Percentiles rank a stretch among this genome's conserved stretches.
phyloP scores from a whole-genome alignment of 2,797 vertebrate genomes.

The Poecilia velifera region DNA sequence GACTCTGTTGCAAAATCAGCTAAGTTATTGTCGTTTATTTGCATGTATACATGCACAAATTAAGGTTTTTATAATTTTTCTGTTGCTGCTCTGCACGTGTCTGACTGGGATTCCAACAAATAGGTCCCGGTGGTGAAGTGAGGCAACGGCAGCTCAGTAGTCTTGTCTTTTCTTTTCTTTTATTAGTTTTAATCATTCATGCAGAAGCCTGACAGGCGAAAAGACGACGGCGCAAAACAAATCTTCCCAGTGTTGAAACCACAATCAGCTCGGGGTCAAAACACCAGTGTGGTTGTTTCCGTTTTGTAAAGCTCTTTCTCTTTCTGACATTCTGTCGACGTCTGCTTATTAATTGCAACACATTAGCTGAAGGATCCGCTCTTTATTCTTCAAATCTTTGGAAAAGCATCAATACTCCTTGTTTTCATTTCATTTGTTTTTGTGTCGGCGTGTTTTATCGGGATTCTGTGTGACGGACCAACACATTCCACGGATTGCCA shows the following conservation, averaged over 20 bases:
- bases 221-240: slow-evolving; percentile 19
- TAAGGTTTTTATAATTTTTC: slow-evolving; percentile 12
- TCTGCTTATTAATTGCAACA: neutral
- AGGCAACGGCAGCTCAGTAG: slow-evolving; percentile 19
- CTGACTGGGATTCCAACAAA: slow-evolving; percentile 25
- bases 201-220: slow-evolving; percentile 4
- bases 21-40: slow-evolving; percentile 8
- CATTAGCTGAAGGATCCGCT: neutral
- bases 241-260: slow-evolving; percentile 14
- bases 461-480: neutral
- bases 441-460: neutral
- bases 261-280: slow-evolving; percentile 11
- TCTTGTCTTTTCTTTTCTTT: slow-evolving; percentile 6
- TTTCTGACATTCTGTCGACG: neutral
- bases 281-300: neutral
- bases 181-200: slow-evolving; percentile 11
- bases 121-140: slow-evolving; percentile 38
- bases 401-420: neutral
- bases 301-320: neutral
- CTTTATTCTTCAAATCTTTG: neutral
- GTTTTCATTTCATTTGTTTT: neutral
- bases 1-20: neutral
- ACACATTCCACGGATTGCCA: neutral
- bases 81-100: slow-evolving; percentile 2
- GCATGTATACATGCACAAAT: slow-evolving; percentile 17